phyloP scores from a whole-genome alignment of 2,113 vertebrate genomes.

The Hippoglossus stenolepis region DNA sequence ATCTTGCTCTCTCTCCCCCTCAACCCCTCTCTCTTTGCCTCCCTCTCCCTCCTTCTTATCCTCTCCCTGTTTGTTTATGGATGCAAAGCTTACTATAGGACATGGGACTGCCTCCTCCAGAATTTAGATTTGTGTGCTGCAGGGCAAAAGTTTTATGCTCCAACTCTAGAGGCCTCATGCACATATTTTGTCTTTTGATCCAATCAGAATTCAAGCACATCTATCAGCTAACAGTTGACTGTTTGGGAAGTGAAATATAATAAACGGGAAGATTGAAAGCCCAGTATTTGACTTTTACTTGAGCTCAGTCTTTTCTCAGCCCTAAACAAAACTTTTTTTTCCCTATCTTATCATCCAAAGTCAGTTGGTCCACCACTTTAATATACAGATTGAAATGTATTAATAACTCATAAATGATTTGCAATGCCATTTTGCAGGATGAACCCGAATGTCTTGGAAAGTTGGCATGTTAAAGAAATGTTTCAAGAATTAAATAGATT shows the following conservation, averaged over 20 bases:
- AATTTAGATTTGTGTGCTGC: constrained; percentile 30
- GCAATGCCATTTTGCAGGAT: too few relatives aligned
- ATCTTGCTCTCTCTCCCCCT: constrained; percentile 5
- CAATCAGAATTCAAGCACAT: not conserved
- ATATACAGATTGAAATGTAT: not conserved
- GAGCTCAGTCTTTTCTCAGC: not conserved
- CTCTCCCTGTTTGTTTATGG: constrained; percentile 20
- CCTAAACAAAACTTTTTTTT: too few relatives aligned
- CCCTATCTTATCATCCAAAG: too few relatives aligned
- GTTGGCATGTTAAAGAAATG: too few relatives aligned
- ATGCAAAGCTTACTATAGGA: constrained; percentile 29
- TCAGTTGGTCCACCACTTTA: not conserved
- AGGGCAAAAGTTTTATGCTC: constrained; percentile 34
- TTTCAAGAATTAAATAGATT: too few relatives aligned
- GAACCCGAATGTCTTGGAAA: too few relatives aligned
- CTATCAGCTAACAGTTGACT: not conserved
- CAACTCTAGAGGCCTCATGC: constrained; percentile 4
- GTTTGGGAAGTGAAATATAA: not conserved
- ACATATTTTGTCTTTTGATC: constrained; percentile 8
- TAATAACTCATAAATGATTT: not conserved
- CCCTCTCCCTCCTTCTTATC: not conserved
- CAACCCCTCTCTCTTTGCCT: not conserved
- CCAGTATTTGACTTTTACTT: not conserved
- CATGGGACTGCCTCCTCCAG: constrained; percentile 15
- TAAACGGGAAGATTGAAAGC: not conserved